Evolutionary conservation across 2,888 invertebrate species (phyloP), one percentile per base, ranked within the genome.

Genomic region (Helicoverpa assulta): DNA sequence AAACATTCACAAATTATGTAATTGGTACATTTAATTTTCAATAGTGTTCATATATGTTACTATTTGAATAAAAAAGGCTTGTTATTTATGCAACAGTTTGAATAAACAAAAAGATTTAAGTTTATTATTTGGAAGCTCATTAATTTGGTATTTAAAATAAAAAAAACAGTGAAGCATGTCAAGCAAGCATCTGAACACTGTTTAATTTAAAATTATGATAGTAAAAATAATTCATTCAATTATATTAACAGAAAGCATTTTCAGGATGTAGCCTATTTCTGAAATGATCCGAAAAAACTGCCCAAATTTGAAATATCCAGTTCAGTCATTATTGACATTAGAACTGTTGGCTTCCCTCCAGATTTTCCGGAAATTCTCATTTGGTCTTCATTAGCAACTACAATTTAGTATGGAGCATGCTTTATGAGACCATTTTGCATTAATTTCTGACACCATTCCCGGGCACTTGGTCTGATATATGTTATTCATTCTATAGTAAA

Each of bases 281-380:
- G 40, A 40, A 40, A 56, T 50, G 26, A 56, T 63, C 47, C 19
- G 47, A 29, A 63, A 26, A 33, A 26, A 40, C 52, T 56, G 73
- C 18, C 52, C 21, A 73, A 58, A 63, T 79, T 74, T 68, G 51
- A 56, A 68, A 78, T 73, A 67, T 84, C 69, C 62, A 40, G 16
- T 59, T 47, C 16, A 33, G 53, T 33, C 52, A 18, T 12, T 71
- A 73, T 76, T 67, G 73, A 67, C 73, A 83, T 78, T 76, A 78
- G 58, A 76, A 67, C 67, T 66, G 70, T 73, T 83, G 83, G 83
- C 83, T 71, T 40, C 16, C 53, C 51, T 80, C 85, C 83, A 83
- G 65, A 66, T 75, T 71, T 70, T 59, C 62, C 55, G 58, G 73
- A 76, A 82, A 83, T 78, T 73, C 78, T 73, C 73, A 47, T 73